These are phyloP conservation scores for Rhegmatorhina hoffmannsi DNA, from an alignment of 2,113 vertebrate species.

Conservation along the genomic window DNA sequence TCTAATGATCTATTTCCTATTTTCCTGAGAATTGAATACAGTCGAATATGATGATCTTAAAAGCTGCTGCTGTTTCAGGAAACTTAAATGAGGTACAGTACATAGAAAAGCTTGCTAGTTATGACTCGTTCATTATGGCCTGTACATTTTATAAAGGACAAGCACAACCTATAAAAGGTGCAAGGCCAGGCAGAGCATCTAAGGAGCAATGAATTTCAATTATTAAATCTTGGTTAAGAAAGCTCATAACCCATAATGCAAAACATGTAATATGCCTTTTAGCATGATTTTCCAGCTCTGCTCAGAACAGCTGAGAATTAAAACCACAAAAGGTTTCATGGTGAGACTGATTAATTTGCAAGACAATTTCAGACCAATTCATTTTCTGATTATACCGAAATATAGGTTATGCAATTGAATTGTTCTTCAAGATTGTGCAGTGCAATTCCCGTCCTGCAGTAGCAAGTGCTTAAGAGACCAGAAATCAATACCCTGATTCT, in stretches of 20 bases:
- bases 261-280: background rate
- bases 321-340: background rate
- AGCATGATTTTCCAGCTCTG: background rate
- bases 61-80: background rate
- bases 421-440: background rate
- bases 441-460: background rate
- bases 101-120: background rate
- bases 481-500: background rate
- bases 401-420: background rate
- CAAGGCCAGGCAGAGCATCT: background rate
- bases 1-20: conserved; percentile 15
- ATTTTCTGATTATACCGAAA: background rate
- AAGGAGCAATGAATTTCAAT: background rate
- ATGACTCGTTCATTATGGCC: background rate
- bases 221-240: background rate
- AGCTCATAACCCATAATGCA: background rate
- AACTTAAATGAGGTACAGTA: background rate
- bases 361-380: background rate
- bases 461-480: background rate
- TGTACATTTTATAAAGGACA: background rate
- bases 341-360: background rate
- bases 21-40: conserved; percentile 9
- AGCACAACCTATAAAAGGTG: background rate
- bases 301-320: conserved; percentile 9
- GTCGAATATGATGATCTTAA: background rate